phyloP scores from a whole-genome alignment of 2,888 invertebrate genomes.

The Drosophila koepferae region DNA sequence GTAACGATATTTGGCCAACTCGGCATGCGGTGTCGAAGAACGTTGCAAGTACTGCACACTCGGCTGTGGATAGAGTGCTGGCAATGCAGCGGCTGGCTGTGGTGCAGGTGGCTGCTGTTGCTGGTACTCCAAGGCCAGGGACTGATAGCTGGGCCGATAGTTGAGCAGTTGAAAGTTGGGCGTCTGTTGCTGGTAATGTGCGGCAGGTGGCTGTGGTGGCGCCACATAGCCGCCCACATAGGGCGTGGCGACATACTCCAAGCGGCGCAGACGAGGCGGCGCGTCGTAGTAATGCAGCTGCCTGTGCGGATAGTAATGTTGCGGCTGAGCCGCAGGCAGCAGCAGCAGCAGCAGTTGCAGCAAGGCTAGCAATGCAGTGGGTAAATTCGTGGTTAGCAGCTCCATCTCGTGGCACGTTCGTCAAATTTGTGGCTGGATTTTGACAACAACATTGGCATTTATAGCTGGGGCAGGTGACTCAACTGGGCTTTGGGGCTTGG shows the following conservation, averaged over 20 bases:
- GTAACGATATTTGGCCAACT: conserved; percentile 73
- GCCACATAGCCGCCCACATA: conserved; percentile 37
- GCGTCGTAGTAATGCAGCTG: conserved; percentile 54
- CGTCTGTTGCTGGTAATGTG: conserved; percentile 65
- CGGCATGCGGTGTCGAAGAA: conserved; percentile 57
- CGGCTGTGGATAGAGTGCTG: conserved; percentile 58
- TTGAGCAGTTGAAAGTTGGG: conserved; percentile 70
- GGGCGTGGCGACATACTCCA: conserved; percentile 51
- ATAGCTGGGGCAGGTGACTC: conserved; percentile 42
- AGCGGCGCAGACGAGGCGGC: conserved; percentile 51
- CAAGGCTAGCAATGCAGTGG: conserved; percentile 8
- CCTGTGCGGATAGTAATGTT: conserved; percentile 42
- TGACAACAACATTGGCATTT: conserved; percentile 77
- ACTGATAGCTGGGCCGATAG: conserved; percentile 60
- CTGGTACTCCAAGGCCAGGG: conserved; percentile 63
- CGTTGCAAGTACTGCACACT: conserved; percentile 58
- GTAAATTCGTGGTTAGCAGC: conserved; percentile 21
- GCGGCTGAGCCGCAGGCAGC: conserved; percentile 33
- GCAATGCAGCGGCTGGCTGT: conserved; percentile 35
- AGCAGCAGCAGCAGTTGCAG: conserved; percentile 21
- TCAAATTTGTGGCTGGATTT: conserved; percentile 76
- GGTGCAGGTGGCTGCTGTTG: conserved; percentile 58
- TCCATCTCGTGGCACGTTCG: conserved; percentile 68
- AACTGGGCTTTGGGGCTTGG: conserved; percentile 57
- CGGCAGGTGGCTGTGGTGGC: conserved; percentile 24